These are phyloP conservation scores for Girardia tigrina DNA, from an alignment of 2,888 invertebrate species.

Conservation along the genomic window DNA sequence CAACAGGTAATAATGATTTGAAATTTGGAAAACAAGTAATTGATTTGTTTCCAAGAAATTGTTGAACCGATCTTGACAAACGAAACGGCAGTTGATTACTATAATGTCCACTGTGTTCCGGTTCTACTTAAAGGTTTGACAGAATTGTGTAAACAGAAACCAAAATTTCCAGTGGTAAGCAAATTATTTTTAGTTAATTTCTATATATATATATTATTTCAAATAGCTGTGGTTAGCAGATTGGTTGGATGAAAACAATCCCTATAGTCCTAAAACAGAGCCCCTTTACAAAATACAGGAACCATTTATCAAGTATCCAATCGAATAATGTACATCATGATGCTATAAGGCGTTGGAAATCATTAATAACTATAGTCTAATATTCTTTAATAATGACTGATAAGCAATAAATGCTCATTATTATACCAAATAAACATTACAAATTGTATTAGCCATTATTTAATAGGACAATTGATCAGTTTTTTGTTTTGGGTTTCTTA, in stretches of 20 bases:
- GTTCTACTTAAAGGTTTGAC: neutral
- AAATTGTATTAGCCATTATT: no score
- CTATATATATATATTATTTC: neutral
- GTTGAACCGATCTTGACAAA: neutral
- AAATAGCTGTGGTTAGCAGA: constrained; percentile 6
- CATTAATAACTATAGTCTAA: no score
- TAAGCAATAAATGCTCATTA: no score
- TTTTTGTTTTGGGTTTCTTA: no score
- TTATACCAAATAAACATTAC: no score
- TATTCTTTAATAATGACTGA: no score
- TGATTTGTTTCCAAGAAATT: neutral
- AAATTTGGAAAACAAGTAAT: no score
- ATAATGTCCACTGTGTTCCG: neutral
- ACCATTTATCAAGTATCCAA: constrained; percentile 7
- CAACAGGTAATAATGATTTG: neutral
- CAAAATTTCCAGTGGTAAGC: constrained; percentile 10
- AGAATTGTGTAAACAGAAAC: constrained; percentile 10
- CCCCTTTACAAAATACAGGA: neutral
- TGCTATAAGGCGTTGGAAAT: no score
- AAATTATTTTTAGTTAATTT: neutral
- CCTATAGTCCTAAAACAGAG: neutral
- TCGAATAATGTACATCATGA: neutral
- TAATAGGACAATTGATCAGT: no score
- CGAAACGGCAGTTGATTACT: neutral
- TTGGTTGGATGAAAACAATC: neutral